Evolutionary conservation across 2,797 vertebrate genomes (phyloP), one percentile per base, ranked within the genome.

Genomic region (Acanthurus tractus): DNA sequence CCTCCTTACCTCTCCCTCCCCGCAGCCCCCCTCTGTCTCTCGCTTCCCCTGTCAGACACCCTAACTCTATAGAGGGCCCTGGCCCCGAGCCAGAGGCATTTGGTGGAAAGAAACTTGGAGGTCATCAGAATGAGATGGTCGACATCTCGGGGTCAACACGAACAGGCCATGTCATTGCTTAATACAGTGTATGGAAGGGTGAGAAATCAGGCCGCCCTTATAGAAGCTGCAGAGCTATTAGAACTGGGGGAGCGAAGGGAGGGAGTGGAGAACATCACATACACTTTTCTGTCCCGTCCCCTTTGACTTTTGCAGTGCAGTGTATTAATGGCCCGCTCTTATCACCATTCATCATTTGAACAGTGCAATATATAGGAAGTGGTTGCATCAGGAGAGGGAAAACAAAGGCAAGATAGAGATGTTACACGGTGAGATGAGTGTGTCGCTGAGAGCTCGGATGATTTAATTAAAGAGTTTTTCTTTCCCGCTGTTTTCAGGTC

Each of bases 281-380:
- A 84, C 90, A 92, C 89, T 94, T 93, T 91, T 91, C 86, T 83
- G 78, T 83, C 78, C 79, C 63, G 81, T 91, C 89, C 88, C 85
- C 84, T 86, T 91, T 91, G 88, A 92, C 90, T 92, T 92, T 81
- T 90, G 85, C 85, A 64, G 85, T 80, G 90, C 89, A 87, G 89
- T 88, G 88, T 93, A 92, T 93, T 93, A 95, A 94, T 93, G 89
- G 88, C 80, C 86, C 3, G 8, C 76, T 91, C 87, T 92, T 89
- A 94, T 94, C 88, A 88, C 87, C 89, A 93, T 94, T 93, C 86
- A 94, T 94, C 92, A 94, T 94, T 92, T 89, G 74, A 93, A 85
- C 89, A 80, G 86, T 75, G 90, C 88, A 92, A 88, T 93, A 92
- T 87, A 92, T 82, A 84, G 86, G 70, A 88, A 79, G 83, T 59